Conservation (phyloP, 1,140 invertebrate species). For the Drosophila aff. region DNA sequence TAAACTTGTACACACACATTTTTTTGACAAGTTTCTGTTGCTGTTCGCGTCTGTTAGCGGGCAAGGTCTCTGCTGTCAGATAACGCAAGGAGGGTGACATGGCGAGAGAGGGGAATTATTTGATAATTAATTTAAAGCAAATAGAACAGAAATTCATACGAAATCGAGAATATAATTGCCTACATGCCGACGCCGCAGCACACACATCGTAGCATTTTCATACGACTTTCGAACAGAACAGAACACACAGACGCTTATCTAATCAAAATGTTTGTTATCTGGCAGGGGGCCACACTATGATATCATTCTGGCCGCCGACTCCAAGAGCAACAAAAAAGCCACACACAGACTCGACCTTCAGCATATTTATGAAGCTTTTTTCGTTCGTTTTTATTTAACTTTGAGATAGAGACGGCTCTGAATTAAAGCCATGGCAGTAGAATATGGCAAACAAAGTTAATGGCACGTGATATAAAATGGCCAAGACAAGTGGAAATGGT, state of each 20-base stretch:
- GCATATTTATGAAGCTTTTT: constrained; percentile 67
- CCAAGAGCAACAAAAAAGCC: constrained; percentile 40
- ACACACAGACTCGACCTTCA: constrained; percentile 64
- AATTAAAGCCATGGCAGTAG: constrained; percentile 26
- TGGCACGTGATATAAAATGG: constrained; percentile 64
- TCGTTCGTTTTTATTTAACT: constrained; percentile 36
- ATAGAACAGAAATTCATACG: constrained; percentile 47
- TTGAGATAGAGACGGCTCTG: constrained; percentile 28
- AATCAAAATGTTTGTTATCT: constrained; percentile 75
- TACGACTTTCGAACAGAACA: constrained; percentile 15
- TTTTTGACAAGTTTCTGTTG: constrained; percentile 44
- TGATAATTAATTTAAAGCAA: constrained; percentile 69
- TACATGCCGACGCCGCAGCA: constrained; percentile 2
- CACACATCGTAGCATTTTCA: constrained; percentile 6
- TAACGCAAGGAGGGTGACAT: constrained; percentile 15
- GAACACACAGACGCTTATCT: constrained; percentile 59
- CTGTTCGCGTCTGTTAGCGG: constrained; percentile 31
- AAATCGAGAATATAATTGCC: constrained; percentile 39
- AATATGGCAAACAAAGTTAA: constrained; percentile 37
- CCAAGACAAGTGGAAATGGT: constrained; percentile 22
- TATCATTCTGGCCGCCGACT: constrained; percentile 60
- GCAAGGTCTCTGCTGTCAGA: constrained; percentile 36
- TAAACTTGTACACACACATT: constrained; percentile 16
- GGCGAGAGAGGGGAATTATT: constrained; percentile 36
- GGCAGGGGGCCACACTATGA: constrained; percentile 58